Conservation (phyloP, 2,797 vertebrate species). For the Cyprinella venusta region DNA sequence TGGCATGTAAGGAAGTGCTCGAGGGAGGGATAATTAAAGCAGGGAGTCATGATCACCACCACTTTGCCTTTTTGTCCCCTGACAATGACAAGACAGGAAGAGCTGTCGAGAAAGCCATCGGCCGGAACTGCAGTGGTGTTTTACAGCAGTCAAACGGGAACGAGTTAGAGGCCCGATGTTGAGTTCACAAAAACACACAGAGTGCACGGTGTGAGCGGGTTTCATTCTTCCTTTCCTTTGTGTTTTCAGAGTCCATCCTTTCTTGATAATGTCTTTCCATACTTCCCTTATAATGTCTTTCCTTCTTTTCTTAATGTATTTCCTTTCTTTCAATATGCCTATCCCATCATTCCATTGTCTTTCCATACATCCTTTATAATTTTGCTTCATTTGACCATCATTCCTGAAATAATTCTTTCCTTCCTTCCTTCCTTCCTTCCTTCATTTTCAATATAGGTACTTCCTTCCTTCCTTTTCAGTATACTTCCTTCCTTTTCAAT, state of each 20-base stretch:
- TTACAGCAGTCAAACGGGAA: slow-evolving; percentile 23
- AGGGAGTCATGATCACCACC: slow-evolving; percentile 42
- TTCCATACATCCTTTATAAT: not conserved
- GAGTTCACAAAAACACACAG: slow-evolving; percentile 38
- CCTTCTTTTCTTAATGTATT: not conserved
- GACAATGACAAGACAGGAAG: slow-evolving; percentile 30
- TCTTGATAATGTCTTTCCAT: not conserved
- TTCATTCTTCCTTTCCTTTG: slow-evolving; percentile 1
- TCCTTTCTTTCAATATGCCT: not conserved
- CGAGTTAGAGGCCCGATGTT: slow-evolving; percentile 28
- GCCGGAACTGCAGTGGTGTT: slow-evolving; percentile 32
- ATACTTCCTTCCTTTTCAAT: no score
- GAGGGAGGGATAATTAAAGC: slow-evolving; percentile 58
- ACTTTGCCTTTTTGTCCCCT: slow-evolving; percentile 25
- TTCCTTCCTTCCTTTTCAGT: no score
- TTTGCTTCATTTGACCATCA: no score
- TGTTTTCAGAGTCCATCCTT: not conserved
- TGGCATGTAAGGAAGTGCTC: slow-evolving; percentile 40
- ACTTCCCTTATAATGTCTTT: not conserved
- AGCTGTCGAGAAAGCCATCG: slow-evolving; percentile 49
- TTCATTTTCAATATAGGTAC: not conserved
- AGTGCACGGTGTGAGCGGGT: slow-evolving; percentile 4
- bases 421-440: no score
- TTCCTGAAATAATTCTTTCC: no score
- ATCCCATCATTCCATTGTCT: not conserved